Evolutionary conservation across 2,888 invertebrate genomes (phyloP).

Genomic region (Apantesis nais): DNA sequence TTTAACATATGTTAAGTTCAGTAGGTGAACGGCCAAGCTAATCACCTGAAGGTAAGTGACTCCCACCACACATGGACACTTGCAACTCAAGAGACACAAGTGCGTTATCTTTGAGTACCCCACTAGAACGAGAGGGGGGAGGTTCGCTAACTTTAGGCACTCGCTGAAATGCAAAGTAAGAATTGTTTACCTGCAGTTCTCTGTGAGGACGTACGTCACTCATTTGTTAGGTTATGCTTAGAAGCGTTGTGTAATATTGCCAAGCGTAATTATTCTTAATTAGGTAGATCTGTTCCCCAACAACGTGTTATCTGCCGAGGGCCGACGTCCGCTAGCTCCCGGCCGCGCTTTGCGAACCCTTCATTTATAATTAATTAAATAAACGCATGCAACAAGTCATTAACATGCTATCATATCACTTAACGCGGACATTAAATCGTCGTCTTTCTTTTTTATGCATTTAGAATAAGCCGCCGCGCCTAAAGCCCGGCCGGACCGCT

Average conservation of each 20-base stretch:
- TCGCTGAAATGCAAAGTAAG: no score
- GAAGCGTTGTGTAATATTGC: not conserved
- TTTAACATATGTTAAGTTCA: no score
- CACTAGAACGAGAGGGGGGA: no score
- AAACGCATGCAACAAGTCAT: conserved; percentile 62
- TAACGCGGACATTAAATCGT: conserved; percentile 47
- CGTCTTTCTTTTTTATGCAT: conserved; percentile 46
- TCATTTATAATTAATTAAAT: conserved; percentile 68
- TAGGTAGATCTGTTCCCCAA: not conserved
- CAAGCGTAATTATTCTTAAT: not conserved
- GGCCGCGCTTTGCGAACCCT: conserved; percentile 51
- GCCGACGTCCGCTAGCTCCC: not conserved
- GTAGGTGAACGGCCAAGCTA: no score
- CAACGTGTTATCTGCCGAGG: not conserved
- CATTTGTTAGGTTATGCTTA: no score
- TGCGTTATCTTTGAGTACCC: no score
- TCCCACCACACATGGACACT: no score
- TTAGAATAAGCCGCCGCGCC: conserved; percentile 10
- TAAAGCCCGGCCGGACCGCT: not conserved
- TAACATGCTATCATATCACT: conserved; percentile 63
- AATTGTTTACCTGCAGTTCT: no score
- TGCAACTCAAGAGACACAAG: no score
- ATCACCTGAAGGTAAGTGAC: no score
- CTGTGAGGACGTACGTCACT: no score
- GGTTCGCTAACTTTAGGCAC: no score